Conservation (phyloP, 2,113 vertebrate genomes). For the Myrmecobius fasciatus region DNA sequence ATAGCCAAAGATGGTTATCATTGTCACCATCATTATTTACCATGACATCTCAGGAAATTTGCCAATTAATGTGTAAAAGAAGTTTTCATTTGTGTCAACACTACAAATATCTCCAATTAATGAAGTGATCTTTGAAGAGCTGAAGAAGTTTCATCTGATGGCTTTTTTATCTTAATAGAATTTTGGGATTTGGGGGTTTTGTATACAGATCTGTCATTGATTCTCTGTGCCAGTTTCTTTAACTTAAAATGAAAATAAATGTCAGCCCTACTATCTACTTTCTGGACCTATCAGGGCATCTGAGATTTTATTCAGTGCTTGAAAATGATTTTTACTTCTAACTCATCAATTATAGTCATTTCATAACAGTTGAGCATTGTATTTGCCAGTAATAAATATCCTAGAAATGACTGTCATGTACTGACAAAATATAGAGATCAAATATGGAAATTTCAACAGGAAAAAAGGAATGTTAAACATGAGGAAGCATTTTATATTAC, state of each 20-base stretch:
- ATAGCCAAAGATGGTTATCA: background rate
- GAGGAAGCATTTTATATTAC: slow-evolving; percentile 29
- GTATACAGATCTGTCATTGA: background rate
- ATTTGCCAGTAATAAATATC: background rate
- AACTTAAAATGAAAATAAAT: background rate
- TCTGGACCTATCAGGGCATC: background rate
- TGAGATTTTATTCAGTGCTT: background rate
- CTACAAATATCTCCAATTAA: background rate
- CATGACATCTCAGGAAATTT: background rate
- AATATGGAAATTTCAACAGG: background rate
- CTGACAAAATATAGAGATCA: background rate
- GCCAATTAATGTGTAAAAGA: background rate
- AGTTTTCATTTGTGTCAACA: background rate
- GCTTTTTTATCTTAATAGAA: background rate
- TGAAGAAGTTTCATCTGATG: background rate
- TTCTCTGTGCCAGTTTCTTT: background rate
- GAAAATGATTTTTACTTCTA: background rate
- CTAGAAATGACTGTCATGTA: background rate
- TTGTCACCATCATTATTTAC: background rate
- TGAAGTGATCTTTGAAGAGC: background rate
- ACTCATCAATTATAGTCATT: background rate
- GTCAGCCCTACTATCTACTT: background rate
- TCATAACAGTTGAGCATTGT: background rate
- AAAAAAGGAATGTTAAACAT: background rate
- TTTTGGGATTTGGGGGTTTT: background rate